Conservation (phyloP, 2,113 vertebrate genomes). For the Peromyscus californicus region DNA sequence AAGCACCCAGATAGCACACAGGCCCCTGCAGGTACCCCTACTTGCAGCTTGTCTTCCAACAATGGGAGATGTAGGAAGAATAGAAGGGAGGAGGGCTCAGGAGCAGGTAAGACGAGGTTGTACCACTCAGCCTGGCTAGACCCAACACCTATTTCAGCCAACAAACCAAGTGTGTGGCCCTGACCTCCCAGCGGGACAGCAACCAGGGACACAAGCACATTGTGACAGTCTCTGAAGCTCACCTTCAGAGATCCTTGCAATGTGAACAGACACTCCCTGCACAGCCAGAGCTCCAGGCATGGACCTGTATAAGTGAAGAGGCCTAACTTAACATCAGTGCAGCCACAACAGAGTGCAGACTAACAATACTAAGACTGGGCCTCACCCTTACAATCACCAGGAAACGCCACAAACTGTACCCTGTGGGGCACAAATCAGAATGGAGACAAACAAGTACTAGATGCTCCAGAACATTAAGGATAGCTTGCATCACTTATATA, state of each 20-base stretch:
- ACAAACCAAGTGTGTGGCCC: background rate
- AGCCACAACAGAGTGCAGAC: too few relatives aligned
- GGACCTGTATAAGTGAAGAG: slow-evolving; percentile 86
- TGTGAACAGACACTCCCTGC: slow-evolving; percentile 88
- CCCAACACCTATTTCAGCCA: background rate
- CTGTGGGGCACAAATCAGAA: too few relatives aligned
- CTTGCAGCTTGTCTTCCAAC: slow-evolving; percentile 92
- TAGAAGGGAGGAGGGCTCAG: fast-evolving
- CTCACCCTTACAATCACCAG: too few relatives aligned
- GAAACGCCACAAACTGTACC: too few relatives aligned
- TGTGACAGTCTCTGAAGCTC: slow-evolving; percentile 91
- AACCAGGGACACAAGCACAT: slow-evolving; percentile 95
- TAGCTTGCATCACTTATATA: too few relatives aligned
- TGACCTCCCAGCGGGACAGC: background rate
- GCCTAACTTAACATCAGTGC: too few relatives aligned
- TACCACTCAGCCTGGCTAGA: background rate
- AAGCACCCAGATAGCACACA: slow-evolving; percentile 94
- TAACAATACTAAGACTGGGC: too few relatives aligned
- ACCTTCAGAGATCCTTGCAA: slow-evolving; percentile 96
- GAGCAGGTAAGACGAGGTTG: background rate
- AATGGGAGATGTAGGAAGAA: slow-evolving; percentile 88
- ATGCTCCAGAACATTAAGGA: too few relatives aligned
- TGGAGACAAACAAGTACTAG: too few relatives aligned
- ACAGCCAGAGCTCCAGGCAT: slow-evolving; percentile 92
- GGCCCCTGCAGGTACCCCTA: slow-evolving; percentile 92